Evolutionary conservation across 2,888 invertebrate species (phyloP).

Genomic region (Plagodis dolabraria): DNA sequence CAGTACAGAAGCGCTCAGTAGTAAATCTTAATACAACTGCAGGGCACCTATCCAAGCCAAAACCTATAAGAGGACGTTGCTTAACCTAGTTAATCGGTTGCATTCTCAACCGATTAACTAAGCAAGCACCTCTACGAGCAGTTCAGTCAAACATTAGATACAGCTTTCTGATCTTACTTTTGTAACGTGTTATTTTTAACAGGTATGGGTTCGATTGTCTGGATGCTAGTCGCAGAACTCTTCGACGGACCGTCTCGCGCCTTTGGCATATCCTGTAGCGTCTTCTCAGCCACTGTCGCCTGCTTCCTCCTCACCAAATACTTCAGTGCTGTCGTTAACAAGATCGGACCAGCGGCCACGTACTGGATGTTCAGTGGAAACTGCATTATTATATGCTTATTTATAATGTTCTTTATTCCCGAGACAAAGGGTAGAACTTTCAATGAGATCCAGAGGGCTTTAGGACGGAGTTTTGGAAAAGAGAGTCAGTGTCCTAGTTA

Average conservation of each 20-base stretch:
- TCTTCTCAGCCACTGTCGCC: conserved; percentile 21
- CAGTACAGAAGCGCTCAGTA: too few species aligned
- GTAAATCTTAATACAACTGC: too few species aligned
- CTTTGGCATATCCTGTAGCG: conserved; percentile 34
- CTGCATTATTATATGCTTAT: conserved; percentile 46
- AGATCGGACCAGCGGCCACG: conserved; percentile 38
- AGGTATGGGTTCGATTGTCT: conserved; percentile 43
- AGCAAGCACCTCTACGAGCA: too few species aligned
- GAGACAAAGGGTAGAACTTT: conserved; percentile 67
- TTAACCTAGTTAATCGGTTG: not conserved
- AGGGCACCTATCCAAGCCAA: too few species aligned
- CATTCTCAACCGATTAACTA: too few species aligned
- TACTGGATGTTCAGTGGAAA: conserved; percentile 35
- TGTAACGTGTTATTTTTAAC: conserved; percentile 6
- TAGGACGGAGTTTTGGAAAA: conserved; percentile 10
- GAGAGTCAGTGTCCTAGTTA: not conserved
- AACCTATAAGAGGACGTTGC: too few species aligned
- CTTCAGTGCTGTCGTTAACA: conserved; percentile 32
- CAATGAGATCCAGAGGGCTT: conserved; percentile 51
- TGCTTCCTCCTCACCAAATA: conserved; percentile 40
- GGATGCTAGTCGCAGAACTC: conserved; percentile 40
- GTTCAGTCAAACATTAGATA: too few species aligned
- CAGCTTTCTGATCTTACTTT: not conserved
- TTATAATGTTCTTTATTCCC: conserved; percentile 56
- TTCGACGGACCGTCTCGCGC: conserved; percentile 43